phyloP scores from a whole-genome alignment of 2,888 invertebrate species.

The Pachymerium ferrugineum region DNA sequence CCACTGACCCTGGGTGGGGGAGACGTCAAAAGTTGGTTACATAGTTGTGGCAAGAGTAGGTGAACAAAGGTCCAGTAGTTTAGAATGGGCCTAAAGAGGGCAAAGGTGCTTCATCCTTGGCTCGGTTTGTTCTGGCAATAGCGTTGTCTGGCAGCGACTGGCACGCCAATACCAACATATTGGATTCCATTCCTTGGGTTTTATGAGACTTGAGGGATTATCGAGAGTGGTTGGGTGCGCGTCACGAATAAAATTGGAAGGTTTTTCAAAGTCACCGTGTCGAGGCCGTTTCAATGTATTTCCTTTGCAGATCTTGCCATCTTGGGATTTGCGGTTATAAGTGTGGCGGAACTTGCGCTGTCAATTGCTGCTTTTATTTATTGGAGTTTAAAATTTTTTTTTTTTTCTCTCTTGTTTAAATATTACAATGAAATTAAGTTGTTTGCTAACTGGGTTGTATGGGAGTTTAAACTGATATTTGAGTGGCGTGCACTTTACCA shows the following conservation, averaged over 20 bases:
- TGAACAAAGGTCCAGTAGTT: constrained; percentile 27
- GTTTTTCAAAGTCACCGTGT: constrained; percentile 23
- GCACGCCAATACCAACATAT: constrained; percentile 25
- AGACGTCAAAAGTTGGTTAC: constrained; percentile 21
- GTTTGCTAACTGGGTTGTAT: neutral
- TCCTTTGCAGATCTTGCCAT: neutral
- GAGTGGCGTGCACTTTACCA: neutral
- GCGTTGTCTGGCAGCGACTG: constrained; percentile 1
- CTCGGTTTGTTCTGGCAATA: neutral
- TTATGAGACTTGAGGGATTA: constrained; percentile 27
- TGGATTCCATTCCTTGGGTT: constrained; percentile 23
- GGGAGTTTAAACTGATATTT: constrained; percentile 8
- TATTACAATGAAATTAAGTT: too few species aligned
- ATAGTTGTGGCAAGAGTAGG: constrained; percentile 16
- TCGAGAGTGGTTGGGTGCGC: constrained; percentile 22
- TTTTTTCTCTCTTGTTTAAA: too few species aligned
- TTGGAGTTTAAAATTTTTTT: neutral
- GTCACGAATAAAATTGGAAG: constrained; percentile 25
- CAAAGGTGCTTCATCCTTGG: constrained; percentile 24
- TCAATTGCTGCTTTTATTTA: constrained; percentile 5
- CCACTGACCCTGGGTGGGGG: constrained; percentile 21
- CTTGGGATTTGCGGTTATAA: neutral
- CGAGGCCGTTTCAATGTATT: constrained; percentile 19
- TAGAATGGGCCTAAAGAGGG: constrained; percentile 22
- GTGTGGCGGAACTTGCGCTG: too few species aligned